Conservation (phyloP, 2,888 invertebrate species). For the Eubasilissa splendida region DNA sequence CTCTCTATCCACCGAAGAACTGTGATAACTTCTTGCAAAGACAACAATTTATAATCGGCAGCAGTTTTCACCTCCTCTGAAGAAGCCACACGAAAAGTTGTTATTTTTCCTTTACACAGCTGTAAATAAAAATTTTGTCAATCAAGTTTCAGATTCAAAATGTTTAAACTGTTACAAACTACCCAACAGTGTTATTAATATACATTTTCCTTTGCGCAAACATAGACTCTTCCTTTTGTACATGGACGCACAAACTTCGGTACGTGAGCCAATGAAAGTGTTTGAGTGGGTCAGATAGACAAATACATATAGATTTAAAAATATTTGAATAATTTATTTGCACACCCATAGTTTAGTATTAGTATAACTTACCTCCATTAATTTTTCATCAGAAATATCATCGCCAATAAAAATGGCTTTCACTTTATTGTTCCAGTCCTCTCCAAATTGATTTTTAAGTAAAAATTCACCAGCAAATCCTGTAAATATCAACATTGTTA, state of each 20-base stretch:
- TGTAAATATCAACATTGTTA: not conserved
- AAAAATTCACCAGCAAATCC: conserved; percentile 64
- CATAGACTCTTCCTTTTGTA: too few species aligned
- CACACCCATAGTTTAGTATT: not conserved
- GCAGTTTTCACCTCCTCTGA: conserved; percentile 79
- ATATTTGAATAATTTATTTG: not conserved
- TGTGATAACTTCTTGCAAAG: conserved; percentile 80
- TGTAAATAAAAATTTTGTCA: conserved; percentile 61
- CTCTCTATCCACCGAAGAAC: conserved; percentile 81
- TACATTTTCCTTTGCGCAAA: too few species aligned
- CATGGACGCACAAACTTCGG: too few species aligned
- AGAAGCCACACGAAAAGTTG: conserved; percentile 82
- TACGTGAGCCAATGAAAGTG: too few species aligned
- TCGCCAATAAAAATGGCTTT: conserved; percentile 74
- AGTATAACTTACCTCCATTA: conserved; percentile 51
- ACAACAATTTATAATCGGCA: conserved; percentile 80
- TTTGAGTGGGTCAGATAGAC: too few species aligned
- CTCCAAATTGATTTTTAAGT: conserved; percentile 80
- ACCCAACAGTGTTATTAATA: not conserved
- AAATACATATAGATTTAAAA: not conserved
- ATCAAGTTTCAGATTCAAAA: not conserved
- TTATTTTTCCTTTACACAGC: conserved; percentile 82
- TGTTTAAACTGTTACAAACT: not conserved
- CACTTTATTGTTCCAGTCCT: conserved; percentile 80
- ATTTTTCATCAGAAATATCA: conserved; percentile 56